phyloP scores from a whole-genome alignment of 2,113 vertebrate species.

The Myotis yumanensis region DNA sequence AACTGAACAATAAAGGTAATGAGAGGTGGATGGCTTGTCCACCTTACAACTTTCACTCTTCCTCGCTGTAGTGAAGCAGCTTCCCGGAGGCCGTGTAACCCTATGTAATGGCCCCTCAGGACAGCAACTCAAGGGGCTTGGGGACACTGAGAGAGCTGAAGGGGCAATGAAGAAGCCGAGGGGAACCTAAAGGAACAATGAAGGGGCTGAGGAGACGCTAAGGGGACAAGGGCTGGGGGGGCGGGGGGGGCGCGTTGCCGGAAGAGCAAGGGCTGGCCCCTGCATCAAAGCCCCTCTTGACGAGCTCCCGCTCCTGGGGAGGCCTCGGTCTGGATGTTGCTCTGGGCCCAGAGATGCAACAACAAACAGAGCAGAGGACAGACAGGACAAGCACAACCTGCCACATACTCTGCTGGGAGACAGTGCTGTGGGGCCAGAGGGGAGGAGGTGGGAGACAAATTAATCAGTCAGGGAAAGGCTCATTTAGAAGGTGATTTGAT shows the following conservation, averaged over 20 bases:
- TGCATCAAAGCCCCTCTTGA: neutral
- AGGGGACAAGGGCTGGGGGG: neutral
- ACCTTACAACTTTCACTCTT: neutral
- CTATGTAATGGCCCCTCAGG: neutral
- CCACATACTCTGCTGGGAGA: neutral
- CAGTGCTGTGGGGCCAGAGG: too few relatives aligned
- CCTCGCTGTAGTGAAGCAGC: neutral
- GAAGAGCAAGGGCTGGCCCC: neutral
- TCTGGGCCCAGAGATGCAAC: neutral
- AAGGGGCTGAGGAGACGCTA: neutral
- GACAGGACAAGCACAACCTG: too few relatives aligned
- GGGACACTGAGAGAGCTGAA: neutral
- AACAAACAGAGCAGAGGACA: too few relatives aligned
- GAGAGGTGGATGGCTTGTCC: neutral
- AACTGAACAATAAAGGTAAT: too few relatives aligned
- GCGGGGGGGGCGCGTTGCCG: neutral
- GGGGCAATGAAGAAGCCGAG: neutral
- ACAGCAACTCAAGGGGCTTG: neutral
- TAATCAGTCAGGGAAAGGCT: neutral
- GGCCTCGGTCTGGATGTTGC: neutral
- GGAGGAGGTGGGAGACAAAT: accelerated
- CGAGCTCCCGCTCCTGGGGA: neutral
- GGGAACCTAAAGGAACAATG: neutral
- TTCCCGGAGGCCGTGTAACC: neutral
- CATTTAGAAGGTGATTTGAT: neutral